Evolutionary conservation across 92 coral and sea anemone genomes (phyloP).

Genomic region (Pocillopora grandis): DNA sequence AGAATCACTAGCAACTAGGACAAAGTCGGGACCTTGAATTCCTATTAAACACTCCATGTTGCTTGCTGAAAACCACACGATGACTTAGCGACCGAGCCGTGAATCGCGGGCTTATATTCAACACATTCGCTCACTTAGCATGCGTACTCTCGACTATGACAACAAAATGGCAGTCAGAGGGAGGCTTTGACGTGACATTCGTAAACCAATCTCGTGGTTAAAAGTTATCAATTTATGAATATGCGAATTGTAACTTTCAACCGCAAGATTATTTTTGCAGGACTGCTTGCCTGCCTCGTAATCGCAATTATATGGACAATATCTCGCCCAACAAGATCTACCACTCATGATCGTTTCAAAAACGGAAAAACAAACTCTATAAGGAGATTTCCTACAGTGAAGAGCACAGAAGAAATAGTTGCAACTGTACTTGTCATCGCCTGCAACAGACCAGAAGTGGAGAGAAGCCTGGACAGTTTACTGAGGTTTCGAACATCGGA

Average conservation of each 20-base stretch:
- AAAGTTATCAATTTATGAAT: not conserved
- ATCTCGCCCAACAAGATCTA: not conserved
- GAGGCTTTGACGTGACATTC: not conserved
- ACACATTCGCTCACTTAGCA: conserved; percentile 39
- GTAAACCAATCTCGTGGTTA: not conserved
- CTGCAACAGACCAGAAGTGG: conserved; percentile 88
- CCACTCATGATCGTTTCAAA: not conserved
- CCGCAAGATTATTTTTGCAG: conserved; percentile 19
- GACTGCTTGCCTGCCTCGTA: conserved; percentile 5
- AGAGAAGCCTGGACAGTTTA: conserved; percentile 74
- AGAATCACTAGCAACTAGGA: conserved; percentile 92
- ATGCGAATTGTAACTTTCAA: conserved; percentile 22
- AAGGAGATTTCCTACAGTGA: not conserved
- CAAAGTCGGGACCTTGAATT: conserved; percentile 91
- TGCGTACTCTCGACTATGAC: not conserved
- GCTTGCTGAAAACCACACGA: not conserved
- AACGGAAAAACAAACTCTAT: not conserved
- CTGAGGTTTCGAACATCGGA: conserved; percentile 63
- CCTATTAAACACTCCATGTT: conserved; percentile 99
- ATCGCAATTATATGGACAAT: conserved; percentile 5
- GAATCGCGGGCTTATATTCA: conserved; percentile 28
- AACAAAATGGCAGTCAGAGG: conserved; percentile 51
- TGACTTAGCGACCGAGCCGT: conserved; percentile 24
- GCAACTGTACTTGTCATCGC: conserved; percentile 85
- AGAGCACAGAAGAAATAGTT: conserved; percentile 20